Percentiles rank a stretch among this genome's conserved stretches.
Conservation (phyloP, 2,797 vertebrate genomes). For the Arctocebus calabarensis region DNA sequence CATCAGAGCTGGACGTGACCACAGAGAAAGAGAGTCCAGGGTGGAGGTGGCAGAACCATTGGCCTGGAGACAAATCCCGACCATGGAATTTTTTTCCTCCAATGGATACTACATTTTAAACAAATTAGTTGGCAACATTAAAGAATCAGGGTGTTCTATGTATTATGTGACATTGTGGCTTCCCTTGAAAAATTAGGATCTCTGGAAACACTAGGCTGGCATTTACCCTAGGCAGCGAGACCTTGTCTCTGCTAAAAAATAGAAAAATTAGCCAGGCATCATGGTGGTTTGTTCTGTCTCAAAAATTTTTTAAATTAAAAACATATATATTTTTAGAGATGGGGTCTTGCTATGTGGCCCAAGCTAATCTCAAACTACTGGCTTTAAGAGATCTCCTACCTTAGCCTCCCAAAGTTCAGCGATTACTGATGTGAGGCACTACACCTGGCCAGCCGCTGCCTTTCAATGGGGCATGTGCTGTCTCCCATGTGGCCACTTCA, state of each 20-base stretch:
- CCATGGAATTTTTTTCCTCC: fast-evolving
- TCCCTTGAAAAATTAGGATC: not conserved
- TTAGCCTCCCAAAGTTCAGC: not conserved
- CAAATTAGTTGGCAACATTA: not conserved
- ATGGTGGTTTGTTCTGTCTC: too few relatives aligned
- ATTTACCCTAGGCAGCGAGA: not conserved
- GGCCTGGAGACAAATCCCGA: not conserved
- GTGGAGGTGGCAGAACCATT: fast-evolving
- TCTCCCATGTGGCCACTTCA: fast-evolving
- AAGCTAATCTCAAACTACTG: not conserved
- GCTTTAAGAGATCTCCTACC: not conserved
- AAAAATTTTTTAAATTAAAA: not conserved
- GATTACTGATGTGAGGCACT: not conserved
- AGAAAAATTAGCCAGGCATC: too few relatives aligned
- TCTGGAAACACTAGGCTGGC: not conserved
- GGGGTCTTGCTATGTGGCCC: not conserved
- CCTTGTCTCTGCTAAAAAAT: too few relatives aligned
- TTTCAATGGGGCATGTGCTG: not conserved
- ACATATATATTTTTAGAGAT: not conserved
- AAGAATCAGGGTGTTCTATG: not conserved
- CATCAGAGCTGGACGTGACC: fast-evolving
- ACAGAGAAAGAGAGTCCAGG: not conserved
- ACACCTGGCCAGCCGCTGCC: not conserved
- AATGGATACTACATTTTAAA: not conserved
- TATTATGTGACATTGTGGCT: not conserved